Evolutionary conservation across 2,888 invertebrate species (phyloP).

Genomic region (Sarcophaga carnaria): DNA sequence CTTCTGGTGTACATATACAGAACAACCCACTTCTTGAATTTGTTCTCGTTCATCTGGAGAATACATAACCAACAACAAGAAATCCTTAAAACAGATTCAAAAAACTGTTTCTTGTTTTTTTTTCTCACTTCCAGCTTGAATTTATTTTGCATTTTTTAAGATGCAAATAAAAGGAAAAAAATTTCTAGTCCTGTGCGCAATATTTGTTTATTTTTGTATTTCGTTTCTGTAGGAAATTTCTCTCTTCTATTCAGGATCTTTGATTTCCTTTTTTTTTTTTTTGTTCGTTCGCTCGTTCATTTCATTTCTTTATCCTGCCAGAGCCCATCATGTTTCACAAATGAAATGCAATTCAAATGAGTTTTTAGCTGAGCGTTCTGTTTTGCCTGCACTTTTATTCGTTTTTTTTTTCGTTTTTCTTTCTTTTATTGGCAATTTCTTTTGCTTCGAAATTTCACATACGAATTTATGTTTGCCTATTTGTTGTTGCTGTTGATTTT

Average conservation of each 20-base stretch:
- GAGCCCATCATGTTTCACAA: conserved; percentile 74
- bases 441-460: conserved; percentile 45
- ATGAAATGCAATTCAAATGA: conserved; percentile 79
- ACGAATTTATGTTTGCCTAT: conserved; percentile 51
- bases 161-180: conserved; percentile 36
- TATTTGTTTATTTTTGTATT: conserved; percentile 60
- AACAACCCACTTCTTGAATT: not conserved
- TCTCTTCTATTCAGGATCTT: no score
- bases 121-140: conserved; percentile 72
- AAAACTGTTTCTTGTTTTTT: not conserved
- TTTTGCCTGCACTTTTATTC: not conserved
- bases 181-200: conserved; percentile 41
- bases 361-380: conserved; percentile 41
- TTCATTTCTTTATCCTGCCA: conserved; percentile 73
- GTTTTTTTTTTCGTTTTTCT: conserved; percentile 7
- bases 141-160: conserved; percentile 69
- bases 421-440: not conserved
- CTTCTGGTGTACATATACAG: not conserved
- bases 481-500: no score
- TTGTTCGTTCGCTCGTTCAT: conserved; percentile 19
- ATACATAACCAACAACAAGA: conserved; percentile 41
- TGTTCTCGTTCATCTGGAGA: conserved; percentile 27
- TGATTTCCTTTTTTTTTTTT: conserved; percentile 10
- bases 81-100: conserved; percentile 49
- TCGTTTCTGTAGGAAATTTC: not conserved